phyloP scores from a whole-genome alignment of 2,113 vertebrate species.

The Melierax canorus region DNA sequence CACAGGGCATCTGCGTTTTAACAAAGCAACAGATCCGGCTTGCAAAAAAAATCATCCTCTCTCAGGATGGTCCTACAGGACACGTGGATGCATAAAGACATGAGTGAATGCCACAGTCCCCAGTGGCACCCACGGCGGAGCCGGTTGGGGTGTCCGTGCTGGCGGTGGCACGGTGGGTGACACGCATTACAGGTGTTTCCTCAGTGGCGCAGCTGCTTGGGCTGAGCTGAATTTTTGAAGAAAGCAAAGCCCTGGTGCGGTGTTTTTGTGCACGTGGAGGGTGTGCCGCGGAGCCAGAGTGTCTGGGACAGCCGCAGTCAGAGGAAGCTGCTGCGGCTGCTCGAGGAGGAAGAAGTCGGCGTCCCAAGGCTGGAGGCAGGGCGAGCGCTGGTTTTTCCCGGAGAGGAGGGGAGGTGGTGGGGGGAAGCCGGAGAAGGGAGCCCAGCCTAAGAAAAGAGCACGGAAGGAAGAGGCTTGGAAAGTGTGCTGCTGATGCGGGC shows the following conservation, averaged over 20 bases:
- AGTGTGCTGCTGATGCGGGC: background rate
- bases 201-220: background rate
- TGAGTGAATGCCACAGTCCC: accelerated
- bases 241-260: background rate
- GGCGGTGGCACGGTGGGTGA: accelerated
- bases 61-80: background rate
- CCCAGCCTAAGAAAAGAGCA: background rate
- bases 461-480: constrained; percentile 49
- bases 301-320: constrained; percentile 60
- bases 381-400: background rate
- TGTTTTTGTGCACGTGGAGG: constrained; percentile 32
- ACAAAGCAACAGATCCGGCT: background rate
- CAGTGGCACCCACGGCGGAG: accelerated
- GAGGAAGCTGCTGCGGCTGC: constrained; percentile 43
- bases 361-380: constrained; percentile 25
- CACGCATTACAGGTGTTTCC: background rate
- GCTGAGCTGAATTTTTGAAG: background rate
- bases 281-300: constrained; percentile 60
- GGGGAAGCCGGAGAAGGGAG: background rate
- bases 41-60: background rate
- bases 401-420: background rate
- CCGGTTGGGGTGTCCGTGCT: accelerated
- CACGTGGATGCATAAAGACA: background rate
- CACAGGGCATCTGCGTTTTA: background rate
- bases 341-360: background rate